Conservation (phyloP, 2,797 vertebrate genomes). For the Aplochiton taeniatus region DNA sequence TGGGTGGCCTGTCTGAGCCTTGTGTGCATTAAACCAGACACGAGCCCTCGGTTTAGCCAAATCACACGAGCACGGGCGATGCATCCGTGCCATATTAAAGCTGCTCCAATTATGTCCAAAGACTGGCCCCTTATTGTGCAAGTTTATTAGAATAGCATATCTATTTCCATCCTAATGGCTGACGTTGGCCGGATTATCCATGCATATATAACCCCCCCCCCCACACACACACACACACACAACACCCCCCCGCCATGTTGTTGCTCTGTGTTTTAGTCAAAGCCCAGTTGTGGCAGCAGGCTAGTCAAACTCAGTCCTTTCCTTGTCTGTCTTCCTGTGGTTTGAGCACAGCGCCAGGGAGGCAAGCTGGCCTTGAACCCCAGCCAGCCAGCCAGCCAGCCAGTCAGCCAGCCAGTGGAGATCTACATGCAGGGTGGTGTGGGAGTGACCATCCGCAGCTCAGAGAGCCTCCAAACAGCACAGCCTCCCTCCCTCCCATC, state of each 20-base stretch:
- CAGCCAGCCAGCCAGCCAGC: no score
- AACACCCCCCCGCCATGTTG: not conserved
- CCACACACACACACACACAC: not conserved
- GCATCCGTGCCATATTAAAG: constrained; percentile 73
- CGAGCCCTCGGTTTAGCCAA: constrained; percentile 67
- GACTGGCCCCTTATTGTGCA: constrained; percentile 66
- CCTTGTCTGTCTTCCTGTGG: not conserved
- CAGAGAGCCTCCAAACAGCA: constrained; percentile 56
- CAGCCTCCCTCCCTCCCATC: constrained; percentile 21
- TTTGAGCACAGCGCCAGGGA: constrained; percentile 8
- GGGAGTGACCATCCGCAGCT: constrained; percentile 66
- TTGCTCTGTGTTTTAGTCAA: not conserved
- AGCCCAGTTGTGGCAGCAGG: not conserved
- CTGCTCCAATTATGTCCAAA: constrained; percentile 73
- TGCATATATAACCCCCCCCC: constrained; percentile 44
- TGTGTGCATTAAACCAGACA: constrained; percentile 68
- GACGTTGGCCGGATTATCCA: constrained; percentile 74
- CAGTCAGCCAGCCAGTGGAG: constrained; percentile 37
- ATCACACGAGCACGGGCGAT: constrained; percentile 61
- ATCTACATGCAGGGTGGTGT: constrained; percentile 31
- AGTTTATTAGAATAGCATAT: constrained; percentile 72
- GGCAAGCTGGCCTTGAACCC: constrained; percentile 55
- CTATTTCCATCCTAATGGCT: constrained; percentile 77
- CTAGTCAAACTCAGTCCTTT: not conserved
- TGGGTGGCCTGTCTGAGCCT: constrained; percentile 69